Evolutionary conservation across 35 echinoderm and acorn worm genomes (phyloP), one percentile per base, ranked within the genome.

Genomic region (Apostichopus japonicus): DNA sequence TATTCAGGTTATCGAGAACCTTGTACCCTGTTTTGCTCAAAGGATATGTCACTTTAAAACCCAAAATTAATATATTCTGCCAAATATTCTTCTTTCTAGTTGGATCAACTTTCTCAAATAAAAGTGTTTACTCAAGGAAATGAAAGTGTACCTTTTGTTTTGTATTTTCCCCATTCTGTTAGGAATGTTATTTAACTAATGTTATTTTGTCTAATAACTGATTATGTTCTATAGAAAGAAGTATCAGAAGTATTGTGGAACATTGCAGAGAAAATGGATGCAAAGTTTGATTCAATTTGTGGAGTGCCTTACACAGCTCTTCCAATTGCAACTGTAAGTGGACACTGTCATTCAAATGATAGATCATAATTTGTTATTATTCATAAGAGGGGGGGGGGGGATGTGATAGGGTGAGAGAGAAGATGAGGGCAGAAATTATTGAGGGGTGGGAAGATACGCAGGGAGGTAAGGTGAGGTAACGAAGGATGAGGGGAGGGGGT

Each of bases 271-370:
- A 84, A 86, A 65, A 89, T 77, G 56, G 82, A 80, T 23, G 93
- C 89, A 4, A 22, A 93, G 17, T 96, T 92, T 67, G 80, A 92
- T 81, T 61, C 86, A 15, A 72, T 98, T 8, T 98, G 97, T 98
- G 97, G 97, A 10, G 97, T 98, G 15, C 97, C 97, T 2, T 98
- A 98, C 81, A 98, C 97, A 27, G 97, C 97, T 14, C 86, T 98
- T 53, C 97, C 97, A 19, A 84, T 98, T 24, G 95, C 97, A 77
- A 98, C 93, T 27, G 94, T 98, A 93, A 92, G 96, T 93, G 56
- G 23, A 79, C 17, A 51, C 4, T 83, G 27, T 33, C 27, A 33
- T 87, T 10, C 84, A 33, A 33, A 33, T 87, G 15, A 16, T 51
- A 55, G 1, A 62, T 53, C 11, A 23, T 53, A 72, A 13, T 72